Evolutionary conservation across 2,888 invertebrate species (phyloP).

Genomic region (Lissocephala sabroskyi): DNA sequence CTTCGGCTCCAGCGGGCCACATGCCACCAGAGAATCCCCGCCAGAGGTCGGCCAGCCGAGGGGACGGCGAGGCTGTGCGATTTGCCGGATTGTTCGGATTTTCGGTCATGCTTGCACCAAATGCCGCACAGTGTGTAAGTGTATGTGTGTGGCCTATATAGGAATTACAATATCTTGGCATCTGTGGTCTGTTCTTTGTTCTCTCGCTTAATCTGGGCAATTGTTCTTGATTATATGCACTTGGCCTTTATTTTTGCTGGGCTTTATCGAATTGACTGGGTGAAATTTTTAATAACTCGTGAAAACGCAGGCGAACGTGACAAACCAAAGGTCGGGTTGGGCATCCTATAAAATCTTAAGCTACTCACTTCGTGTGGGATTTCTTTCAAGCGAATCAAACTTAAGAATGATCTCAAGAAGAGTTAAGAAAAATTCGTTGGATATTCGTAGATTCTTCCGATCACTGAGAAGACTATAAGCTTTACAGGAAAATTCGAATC

Average conservation of each 20-base stretch:
- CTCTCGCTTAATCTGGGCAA: constrained; percentile 28
- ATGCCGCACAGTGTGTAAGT: not conserved
- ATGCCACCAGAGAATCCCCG: too few species aligned
- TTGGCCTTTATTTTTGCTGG: not conserved
- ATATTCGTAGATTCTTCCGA: too few species aligned
- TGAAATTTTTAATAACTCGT: constrained; percentile 51
- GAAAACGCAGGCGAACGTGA: constrained; percentile 45
- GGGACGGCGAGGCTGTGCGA: not conserved
- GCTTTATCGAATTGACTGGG: not conserved
- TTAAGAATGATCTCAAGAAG: too few species aligned
- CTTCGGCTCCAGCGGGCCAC: constrained; percentile 23
- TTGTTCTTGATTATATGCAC: constrained; percentile 35
- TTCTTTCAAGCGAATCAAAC: too few species aligned
- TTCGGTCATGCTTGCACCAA: too few species aligned
- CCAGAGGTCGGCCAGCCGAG: constrained; percentile 4
- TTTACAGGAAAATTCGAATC: too few species aligned
- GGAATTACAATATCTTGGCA: not conserved
- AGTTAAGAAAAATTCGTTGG: too few species aligned
- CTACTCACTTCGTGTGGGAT: too few species aligned
- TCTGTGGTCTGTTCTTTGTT: constrained; percentile 16
- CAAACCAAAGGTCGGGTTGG: constrained; percentile 8
- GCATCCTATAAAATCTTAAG: too few species aligned
- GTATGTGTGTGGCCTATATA: constrained; percentile 25
- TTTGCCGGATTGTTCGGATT: not conserved
- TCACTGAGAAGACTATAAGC: too few species aligned